Base-by-base conservation (phyloP, 2,113 vertebrate species). In the Prolemur simus region DNA sequence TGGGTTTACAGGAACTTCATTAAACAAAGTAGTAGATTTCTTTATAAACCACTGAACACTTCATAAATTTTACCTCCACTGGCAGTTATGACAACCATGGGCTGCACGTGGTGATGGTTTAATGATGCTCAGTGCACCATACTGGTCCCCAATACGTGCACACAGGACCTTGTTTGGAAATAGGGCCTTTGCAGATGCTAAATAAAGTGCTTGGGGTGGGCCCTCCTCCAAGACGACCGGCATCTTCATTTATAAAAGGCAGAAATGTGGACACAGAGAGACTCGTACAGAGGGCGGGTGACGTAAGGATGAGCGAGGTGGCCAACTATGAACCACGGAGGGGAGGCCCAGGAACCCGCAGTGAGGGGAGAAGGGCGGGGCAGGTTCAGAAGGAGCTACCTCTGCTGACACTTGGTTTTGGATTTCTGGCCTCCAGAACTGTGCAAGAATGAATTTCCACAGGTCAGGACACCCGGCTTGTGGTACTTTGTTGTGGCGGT, bases 151-250 rank as follows among this genome's bases (percentile, higher is more conserved):
- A 17, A 0, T 2, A 27, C 34, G 64, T 52, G 20, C 15, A 45
- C 52, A 54, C 6, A 0, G 0, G 13, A 34, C 11, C 47, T 71
- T 7, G 2, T 32, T 20, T 23, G 32, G 56, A 66, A 39, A 49
- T 0, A 1, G 15, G 32, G 58, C 32, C 45, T 69, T 20, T 15
- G 63, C 8, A 7, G 47, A 52, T 4, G 56, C 37, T n/a, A 2
- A 10, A 21, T 52, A 11, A 12, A 8, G 10, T 8, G 54, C 54
- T 3, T 2, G 10, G 20, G 45, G 58, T 20, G 2, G 12, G 32
- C 11, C 18, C 76, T 45, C 2, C 0, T 21, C 29, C n/a, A 23
- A 13, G 1, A 9, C 0, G n/a, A 52, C 25, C 10, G n/a, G 47
- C 5, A 32, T 20, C 18, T 49, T 74, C 21, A 37, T 25, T 49